These are phyloP conservation scores for Heliconius sara DNA, from an alignment of 2,888 invertebrate genomes.

Conservation along the genomic window DNA sequence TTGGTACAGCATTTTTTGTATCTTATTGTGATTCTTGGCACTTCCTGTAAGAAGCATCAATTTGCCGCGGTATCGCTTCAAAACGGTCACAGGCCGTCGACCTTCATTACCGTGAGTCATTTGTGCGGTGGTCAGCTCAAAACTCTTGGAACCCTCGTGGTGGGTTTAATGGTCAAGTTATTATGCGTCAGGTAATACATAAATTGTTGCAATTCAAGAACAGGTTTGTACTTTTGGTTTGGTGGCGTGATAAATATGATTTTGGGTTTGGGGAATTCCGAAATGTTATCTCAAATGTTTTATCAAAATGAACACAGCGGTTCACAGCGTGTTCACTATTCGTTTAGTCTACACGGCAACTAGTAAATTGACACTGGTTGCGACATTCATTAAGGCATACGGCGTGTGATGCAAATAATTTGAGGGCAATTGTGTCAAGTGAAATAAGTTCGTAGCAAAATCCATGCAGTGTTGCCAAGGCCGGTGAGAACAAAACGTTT, in stretches of 20 bases:
- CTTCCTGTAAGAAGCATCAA: conserved; percentile 56
- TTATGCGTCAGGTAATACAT: conserved; percentile 37
- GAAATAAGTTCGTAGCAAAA: conserved; percentile 58
- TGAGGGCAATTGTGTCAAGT: conserved; percentile 56
- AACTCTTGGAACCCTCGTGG: conserved; percentile 51
- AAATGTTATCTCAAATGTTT: conserved; percentile 8
- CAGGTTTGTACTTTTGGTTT: neutral
- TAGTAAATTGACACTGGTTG: conserved; percentile 42
- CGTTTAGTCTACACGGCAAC: conserved; percentile 11
- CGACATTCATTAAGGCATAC: conserved; percentile 41
- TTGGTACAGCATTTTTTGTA: conserved; percentile 51
- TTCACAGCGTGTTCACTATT: neutral
- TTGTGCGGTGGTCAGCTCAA: conserved; percentile 54
- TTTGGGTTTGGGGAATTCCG: conserved; percentile 8
- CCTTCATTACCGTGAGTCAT: conserved; percentile 59
- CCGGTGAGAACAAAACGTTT: conserved; percentile 49
- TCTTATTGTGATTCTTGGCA: conserved; percentile 51
- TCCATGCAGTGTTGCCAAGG: conserved; percentile 62
- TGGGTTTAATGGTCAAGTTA: conserved; percentile 39
- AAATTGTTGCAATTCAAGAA: conserved; percentile 20
- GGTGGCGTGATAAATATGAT: neutral
- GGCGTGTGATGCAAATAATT: conserved; percentile 50
- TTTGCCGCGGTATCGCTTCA: conserved; percentile 54
- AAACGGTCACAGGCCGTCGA: conserved; percentile 56
- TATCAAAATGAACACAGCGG: neutral